Conservation (phyloP, 1,140 invertebrate genomes). For the Colletes latitarsis region DNA sequence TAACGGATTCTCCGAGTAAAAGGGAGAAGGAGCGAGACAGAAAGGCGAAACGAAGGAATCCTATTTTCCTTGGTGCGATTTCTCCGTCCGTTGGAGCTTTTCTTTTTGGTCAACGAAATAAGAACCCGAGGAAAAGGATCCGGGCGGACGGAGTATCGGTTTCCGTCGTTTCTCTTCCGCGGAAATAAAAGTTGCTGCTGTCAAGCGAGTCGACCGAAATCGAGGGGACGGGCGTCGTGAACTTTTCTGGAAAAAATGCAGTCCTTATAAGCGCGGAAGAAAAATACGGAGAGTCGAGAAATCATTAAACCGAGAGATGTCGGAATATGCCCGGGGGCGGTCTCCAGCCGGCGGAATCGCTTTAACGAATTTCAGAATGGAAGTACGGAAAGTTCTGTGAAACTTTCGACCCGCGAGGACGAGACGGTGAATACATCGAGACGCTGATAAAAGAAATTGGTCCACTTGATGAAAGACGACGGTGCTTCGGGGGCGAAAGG, state of each 20-base stretch:
- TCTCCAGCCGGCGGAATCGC: too few relatives aligned
- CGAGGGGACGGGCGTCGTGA: not conserved
- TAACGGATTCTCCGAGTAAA: too few relatives aligned
- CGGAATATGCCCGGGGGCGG: not conserved
- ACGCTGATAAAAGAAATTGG: too few relatives aligned
- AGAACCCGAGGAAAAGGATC: not conserved
- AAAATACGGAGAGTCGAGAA: not conserved
- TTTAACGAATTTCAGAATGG: too few relatives aligned
- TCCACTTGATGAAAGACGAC: too few relatives aligned
- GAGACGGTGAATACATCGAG: too few relatives aligned
- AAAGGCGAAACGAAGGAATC: constrained; percentile 9
- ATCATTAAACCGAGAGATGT: not conserved
- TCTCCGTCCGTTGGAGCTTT: not conserved
- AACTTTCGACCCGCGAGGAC: too few relatives aligned
- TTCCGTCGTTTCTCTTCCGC: not conserved
- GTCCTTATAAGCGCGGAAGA: not conserved
- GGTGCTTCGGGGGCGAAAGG: too few relatives aligned
- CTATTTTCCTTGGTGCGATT: constrained; percentile 25
- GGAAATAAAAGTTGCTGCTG: constrained; percentile 12
- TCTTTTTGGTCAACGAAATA: constrained; percentile 1
- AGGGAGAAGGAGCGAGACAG: not conserved
- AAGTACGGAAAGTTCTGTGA: too few relatives aligned
- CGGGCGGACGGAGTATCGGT: not conserved
- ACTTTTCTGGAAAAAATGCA: not conserved
- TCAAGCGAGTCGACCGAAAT: not conserved